Conservation (phyloP, 2,888 invertebrate species). For the Trichopoda pennipes region DNA sequence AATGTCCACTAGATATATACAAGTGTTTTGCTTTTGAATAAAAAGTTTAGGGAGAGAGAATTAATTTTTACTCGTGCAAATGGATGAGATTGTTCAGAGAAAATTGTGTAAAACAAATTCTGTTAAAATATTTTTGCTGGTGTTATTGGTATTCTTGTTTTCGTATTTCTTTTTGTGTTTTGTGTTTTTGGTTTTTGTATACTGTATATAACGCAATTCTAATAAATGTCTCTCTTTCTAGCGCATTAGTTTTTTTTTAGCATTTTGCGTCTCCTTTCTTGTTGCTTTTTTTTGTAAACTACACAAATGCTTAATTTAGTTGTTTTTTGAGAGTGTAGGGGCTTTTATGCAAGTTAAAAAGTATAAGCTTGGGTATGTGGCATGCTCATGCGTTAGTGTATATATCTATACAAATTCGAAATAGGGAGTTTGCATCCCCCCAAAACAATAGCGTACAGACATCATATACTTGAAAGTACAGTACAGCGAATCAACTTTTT, state of each 20-base stretch:
- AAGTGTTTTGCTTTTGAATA: slow-evolving; percentile 22
- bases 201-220: slow-evolving; percentile 71
- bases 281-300: slow-evolving; percentile 72
- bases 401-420: slow-evolving; percentile 28
- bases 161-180: not conserved
- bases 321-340: not conserved
- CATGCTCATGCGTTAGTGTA: too few relatives aligned
- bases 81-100: slow-evolving; percentile 48
- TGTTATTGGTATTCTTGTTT: not conserved
- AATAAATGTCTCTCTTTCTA: slow-evolving; percentile 79
- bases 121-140: slow-evolving; percentile 12
- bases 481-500: slow-evolving; percentile 41
- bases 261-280: slow-evolving; percentile 79
- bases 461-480: slow-evolving; percentile 33
- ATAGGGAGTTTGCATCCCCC: slow-evolving; percentile 47
- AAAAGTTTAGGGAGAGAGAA: slow-evolving; percentile 40
- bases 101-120: slow-evolving; percentile 46
- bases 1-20: not conserved
- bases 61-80: slow-evolving; percentile 25
- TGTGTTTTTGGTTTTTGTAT: not conserved
- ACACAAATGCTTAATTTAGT: slow-evolving; percentile 55
- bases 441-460: not conserved
- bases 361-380: not conserved
- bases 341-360: not conserved
- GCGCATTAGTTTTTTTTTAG: slow-evolving; percentile 78